Percentiles rank a stretch among this genome's conserved stretches.
These are phyloP conservation scores for Aptenodytes forsteri DNA, from an alignment of 2,113 vertebrate genomes.

Conservation along the genomic window DNA sequence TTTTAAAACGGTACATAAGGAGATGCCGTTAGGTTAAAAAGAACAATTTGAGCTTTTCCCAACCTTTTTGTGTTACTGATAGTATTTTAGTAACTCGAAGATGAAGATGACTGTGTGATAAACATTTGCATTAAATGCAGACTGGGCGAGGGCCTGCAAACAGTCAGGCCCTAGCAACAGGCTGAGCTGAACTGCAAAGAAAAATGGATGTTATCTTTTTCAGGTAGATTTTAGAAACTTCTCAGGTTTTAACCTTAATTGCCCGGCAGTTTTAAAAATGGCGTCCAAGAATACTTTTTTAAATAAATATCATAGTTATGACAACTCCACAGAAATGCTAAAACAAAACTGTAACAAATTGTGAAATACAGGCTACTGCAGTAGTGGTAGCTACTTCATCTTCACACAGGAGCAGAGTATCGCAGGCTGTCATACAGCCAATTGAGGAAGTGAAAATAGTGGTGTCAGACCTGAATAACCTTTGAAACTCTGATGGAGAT, in stretches of 20 bases:
- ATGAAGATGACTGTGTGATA: background rate
- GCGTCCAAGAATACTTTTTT: background rate
- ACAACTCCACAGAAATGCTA: background rate
- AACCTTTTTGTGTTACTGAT: background rate
- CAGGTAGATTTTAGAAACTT: background rate
- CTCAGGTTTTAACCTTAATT: background rate
- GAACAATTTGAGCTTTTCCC: background rate
- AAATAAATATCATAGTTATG: background rate
- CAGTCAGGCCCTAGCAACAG: background rate
- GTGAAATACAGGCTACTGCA: background rate
- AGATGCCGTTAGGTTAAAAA: background rate
- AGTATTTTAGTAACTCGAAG: background rate
- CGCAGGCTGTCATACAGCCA: background rate
- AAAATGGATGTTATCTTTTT: background rate
- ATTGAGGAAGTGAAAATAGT: background rate
- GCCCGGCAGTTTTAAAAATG: background rate
- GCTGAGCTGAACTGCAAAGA: background rate
- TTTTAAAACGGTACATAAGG: background rate
- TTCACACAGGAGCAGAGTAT: rapidly evolving
- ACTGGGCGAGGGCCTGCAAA: background rate
- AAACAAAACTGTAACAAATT: background rate
- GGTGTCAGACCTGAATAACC: background rate
- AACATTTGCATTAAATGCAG: background rate
- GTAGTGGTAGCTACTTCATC: background rate
- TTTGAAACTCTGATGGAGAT: background rate